Conservation (phyloP, 2,888 invertebrate genomes). For the Anthophora plumipes region DNA sequence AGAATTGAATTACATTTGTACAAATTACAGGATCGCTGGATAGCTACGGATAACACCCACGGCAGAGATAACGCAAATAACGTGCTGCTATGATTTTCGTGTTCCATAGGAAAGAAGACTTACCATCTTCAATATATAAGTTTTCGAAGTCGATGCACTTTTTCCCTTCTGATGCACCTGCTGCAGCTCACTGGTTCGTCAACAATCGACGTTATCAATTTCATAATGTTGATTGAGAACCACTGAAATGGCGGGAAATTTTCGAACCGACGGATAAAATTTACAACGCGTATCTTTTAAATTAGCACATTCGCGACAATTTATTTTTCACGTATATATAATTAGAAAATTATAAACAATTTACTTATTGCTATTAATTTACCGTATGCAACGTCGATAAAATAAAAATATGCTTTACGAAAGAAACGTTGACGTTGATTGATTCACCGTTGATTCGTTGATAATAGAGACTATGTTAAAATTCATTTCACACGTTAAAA, state of each 20-base stretch:
- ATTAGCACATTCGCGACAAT: not conserved
- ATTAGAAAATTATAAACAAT: not conserved
- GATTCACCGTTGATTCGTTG: not conserved
- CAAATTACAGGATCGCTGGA: conserved; percentile 18
- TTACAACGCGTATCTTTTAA: not conserved
- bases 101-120: conserved; percentile 36
- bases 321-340: conserved; percentile 1
- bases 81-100: not conserved
- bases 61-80: conserved; percentile 8
- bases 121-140: conserved; percentile 61
- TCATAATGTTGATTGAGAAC: conserved; percentile 61
- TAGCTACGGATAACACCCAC: conserved; percentile 19
- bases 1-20: conserved; percentile 32
- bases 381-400: not conserved
- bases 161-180: conserved; percentile 63
- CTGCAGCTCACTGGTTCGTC: conserved; percentile 70
- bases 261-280: conserved; percentile 49
- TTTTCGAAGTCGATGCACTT: conserved; percentile 65
- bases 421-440: not conserved
- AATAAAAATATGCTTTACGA: not conserved
- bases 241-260: conserved; percentile 70
- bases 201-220: conserved; percentile 71
- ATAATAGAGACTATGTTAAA: not conserved
- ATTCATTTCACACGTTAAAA: conserved; percentile 2
- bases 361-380: not conserved